phyloP scores from a whole-genome alignment of 2,113 vertebrate species.

The Psittacula cyanocephala region DNA sequence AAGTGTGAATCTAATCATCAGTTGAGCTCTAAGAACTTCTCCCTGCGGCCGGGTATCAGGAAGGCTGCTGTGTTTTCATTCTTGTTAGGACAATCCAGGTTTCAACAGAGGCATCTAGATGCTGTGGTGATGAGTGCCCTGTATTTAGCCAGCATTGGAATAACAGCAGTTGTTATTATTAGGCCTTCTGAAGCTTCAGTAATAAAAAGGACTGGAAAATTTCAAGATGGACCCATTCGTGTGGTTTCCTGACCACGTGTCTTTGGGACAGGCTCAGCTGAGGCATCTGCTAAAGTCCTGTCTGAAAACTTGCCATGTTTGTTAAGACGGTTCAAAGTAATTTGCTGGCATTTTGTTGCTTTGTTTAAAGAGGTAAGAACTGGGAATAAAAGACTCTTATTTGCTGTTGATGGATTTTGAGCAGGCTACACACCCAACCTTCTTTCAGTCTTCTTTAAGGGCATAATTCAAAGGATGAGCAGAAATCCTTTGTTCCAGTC shows the following conservation, averaged over 20 bases:
- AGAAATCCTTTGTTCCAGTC: background rate
- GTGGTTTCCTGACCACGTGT: background rate
- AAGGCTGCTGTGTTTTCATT: background rate
- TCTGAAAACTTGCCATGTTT: background rate
- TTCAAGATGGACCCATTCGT: background rate
- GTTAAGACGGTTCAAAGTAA: background rate
- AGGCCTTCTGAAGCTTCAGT: background rate
- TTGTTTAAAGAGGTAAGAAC: background rate
- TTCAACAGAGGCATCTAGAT: background rate
- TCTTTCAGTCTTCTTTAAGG: background rate
- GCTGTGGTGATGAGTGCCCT: background rate
- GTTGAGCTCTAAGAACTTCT: background rate
- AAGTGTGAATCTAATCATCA: constrained; percentile 35
- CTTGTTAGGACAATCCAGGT: background rate
- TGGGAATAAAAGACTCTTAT: background rate
- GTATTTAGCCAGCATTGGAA: background rate
- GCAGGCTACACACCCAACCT: background rate
- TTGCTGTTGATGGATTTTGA: background rate
- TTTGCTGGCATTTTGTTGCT: background rate
- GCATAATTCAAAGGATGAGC: background rate
- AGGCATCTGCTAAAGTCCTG: background rate
- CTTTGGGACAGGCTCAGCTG: background rate
- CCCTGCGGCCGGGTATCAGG: background rate
- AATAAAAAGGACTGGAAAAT: background rate
- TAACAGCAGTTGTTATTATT: background rate